Conservation (phyloP, 2,888 invertebrate species). For the Metellina segmentata region DNA sequence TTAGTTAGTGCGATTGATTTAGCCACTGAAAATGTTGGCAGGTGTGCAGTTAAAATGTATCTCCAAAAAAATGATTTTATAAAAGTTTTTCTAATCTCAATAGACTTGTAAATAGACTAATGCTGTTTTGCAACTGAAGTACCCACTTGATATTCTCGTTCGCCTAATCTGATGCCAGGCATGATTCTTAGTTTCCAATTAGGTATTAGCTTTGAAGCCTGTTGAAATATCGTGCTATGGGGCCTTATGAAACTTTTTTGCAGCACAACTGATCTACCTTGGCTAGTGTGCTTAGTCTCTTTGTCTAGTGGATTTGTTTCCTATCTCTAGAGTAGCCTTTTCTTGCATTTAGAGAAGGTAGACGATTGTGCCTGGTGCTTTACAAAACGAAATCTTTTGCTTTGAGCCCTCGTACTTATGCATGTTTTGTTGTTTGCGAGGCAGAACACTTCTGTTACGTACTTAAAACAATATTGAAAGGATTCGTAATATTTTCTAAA, state of each 20-base stretch:
- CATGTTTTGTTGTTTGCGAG: conserved; percentile 57
- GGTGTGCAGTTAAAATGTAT: not conserved
- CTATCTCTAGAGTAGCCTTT: conserved; percentile 5
- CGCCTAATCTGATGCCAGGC: not conserved
- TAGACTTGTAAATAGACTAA: not conserved
- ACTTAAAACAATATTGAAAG: conserved; percentile 30
- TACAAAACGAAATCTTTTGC: not conserved
- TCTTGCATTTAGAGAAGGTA: not conserved
- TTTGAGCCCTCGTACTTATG: conserved; percentile 57
- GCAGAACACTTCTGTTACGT: conserved; percentile 40
- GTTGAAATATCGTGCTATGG: conserved; percentile 71
- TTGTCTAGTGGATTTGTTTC: not conserved
- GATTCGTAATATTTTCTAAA: conserved; percentile 5
- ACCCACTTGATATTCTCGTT: not conserved
- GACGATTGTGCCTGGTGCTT: not conserved
- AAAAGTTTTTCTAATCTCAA: not conserved
- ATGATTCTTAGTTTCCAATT: conserved; percentile 1
- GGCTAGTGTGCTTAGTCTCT: conserved; percentile 23
- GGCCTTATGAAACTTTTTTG: conserved; percentile 64
- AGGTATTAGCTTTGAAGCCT: conserved; percentile 55
- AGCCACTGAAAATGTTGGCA: not conserved
- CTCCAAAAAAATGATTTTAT: conserved; percentile 1
- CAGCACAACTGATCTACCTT: conserved; percentile 56
- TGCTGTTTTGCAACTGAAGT: not conserved
- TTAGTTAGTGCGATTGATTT: not conserved